phyloP scores from a whole-genome alignment of 2,888 invertebrate genomes.

The Thera obeliscata region DNA sequence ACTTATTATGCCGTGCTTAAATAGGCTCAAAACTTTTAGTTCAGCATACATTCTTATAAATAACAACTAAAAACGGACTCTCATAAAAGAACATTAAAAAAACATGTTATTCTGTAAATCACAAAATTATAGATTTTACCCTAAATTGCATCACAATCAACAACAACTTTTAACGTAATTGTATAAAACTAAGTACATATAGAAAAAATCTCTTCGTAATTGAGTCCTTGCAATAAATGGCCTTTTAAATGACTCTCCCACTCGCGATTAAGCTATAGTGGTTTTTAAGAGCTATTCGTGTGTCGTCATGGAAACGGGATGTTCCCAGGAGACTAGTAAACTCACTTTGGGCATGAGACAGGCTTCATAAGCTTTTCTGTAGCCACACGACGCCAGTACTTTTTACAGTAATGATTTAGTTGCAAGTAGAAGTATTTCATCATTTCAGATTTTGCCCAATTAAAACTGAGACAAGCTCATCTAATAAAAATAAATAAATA shows the following conservation, averaged over 20 bases:
- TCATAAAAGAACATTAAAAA: too few species aligned
- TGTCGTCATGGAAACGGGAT: constrained; percentile 50
- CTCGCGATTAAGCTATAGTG: constrained; percentile 50
- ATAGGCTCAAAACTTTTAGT: background rate
- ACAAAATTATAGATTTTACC: too few species aligned
- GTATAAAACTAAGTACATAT: background rate
- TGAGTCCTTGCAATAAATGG: constrained; percentile 40
- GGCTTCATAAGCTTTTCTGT: constrained; percentile 33
- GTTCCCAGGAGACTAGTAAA: constrained; percentile 53
- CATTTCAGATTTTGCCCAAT: background rate
- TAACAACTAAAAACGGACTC: too few species aligned
- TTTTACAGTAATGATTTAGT: background rate
- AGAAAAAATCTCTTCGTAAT: background rate
- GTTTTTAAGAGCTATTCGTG: constrained; percentile 54
- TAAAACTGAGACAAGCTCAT: too few species aligned
- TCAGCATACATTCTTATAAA: too few species aligned
- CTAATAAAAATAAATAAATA: too few species aligned
- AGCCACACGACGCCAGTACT: constrained; percentile 24
- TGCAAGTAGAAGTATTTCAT: background rate
- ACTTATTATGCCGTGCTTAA: background rate
- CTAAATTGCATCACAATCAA: too few species aligned
- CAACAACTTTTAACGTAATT: too few species aligned
- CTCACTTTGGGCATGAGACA: constrained; percentile 48
- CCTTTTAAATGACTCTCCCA: constrained; percentile 51
- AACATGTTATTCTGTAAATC: too few species aligned